Percentiles rank a stretch among this genome's conserved stretches.
Conservation (phyloP, 1,140 invertebrate species). For the Anastatus disparis region DNA sequence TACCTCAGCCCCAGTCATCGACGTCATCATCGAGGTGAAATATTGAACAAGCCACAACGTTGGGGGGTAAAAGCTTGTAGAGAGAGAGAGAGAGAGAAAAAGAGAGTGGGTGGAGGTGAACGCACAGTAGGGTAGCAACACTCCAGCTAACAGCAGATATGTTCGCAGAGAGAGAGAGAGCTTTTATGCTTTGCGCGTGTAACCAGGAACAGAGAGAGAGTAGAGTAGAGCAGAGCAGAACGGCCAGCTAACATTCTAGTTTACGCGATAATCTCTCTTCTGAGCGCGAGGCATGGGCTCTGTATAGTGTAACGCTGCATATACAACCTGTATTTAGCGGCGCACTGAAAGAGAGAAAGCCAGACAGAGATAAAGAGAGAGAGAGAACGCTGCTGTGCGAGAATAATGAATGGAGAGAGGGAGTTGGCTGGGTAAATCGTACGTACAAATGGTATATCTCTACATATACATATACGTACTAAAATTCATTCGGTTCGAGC, state of each 20-base stretch:
- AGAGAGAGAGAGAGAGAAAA: not conserved
- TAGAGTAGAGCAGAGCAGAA: too few relatives aligned
- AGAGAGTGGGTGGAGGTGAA: not conserved
- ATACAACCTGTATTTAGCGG: constrained; percentile 30
- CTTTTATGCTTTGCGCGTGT: constrained; percentile 33
- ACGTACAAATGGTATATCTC: too few relatives aligned
- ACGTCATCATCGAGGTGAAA: constrained; percentile 41
- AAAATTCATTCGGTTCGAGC: not conserved
- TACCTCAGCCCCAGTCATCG: constrained; percentile 36
- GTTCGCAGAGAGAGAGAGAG: too few relatives aligned
- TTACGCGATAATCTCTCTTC: constrained; percentile 27
- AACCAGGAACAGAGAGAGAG: too few relatives aligned
- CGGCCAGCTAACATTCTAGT: constrained; percentile 16
- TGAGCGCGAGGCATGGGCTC: too few relatives aligned
- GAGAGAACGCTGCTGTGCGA: not conserved
- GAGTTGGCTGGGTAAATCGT: too few relatives aligned
- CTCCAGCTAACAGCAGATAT: too few relatives aligned
- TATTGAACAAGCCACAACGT: constrained; percentile 35
- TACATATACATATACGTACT: too few relatives aligned
- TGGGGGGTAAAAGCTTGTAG: not conserved
- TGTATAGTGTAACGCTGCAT: too few relatives aligned
- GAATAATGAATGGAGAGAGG: constrained; percentile 22
- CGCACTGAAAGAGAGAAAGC: not conserved
- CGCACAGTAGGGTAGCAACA: not conserved
- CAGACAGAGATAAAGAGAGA: constrained; percentile 10